Evolutionary conservation across 1,140 invertebrate species (phyloP), one percentile per base, ranked within the genome.

Genomic region (Thereuonema tuberculata): DNA sequence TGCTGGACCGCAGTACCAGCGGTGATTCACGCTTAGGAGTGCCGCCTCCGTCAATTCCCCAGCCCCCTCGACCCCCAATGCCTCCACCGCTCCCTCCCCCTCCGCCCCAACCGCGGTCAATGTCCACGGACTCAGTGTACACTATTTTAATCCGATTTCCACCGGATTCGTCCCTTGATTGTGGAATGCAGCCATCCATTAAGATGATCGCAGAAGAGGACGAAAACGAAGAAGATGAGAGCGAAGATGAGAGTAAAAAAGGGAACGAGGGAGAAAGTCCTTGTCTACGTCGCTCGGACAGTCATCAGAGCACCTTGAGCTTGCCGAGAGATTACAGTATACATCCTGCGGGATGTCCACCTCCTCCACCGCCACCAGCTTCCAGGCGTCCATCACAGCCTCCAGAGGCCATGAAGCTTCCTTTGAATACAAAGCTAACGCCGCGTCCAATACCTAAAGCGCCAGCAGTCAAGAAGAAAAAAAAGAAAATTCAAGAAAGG

Each of bases 401-500:
- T 14, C 83, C 86, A 20, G 87, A 90, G 67, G 37, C 59, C 2
- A 83, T 87, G 37, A 78, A 86, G 64, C 84, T 88, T 64, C 86
- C 89, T 14, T 75, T 90, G 1, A 89, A 87, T 67, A 84, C 87
- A 5, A 91, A 89, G 72, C 85, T 87, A 59, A 87, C 91, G 60
- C 84, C 85, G 1, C 91, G 88, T 70, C 85, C 84, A 65, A 68
- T 84, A 64, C 81, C 78, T 5, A 56, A 73, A 75, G 55, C 78
- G 76, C 46, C 61, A 53, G 78, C 75, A 2, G 64, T 63, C 24
- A 71, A 69, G 53, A 67, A 67, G 37, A 64, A 56, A 17, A 91
- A 92, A 71, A 91, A 92, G 73, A 92, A 92, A 70, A 85, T 86
- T 1, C 89, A 93, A 69, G 94, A 98, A 74, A 90, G 95, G 70